Evolutionary conservation across 2,113 vertebrate species (phyloP), one percentile per base, ranked within the genome.

Genomic region (Chroicocephalus ridibundus): DNA sequence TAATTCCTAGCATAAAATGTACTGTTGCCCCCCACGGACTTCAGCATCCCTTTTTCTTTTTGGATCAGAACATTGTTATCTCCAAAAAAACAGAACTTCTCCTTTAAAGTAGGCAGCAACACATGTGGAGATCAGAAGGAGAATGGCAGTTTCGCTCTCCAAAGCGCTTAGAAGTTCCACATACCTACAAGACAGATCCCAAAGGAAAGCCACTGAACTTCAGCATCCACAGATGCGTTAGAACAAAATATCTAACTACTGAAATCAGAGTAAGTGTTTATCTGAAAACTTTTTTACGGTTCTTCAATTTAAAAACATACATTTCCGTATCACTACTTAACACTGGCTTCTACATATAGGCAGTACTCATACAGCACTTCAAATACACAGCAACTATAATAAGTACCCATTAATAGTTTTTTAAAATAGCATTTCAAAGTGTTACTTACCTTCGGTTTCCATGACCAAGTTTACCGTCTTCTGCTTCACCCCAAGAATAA

Each of bases 401-500:
- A 71, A 69, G 16, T 36, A 70, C 7, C 36, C n/a, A 61, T 13
- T 29, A 58, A 49, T 0, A 34, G 10, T 3, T 93, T 42, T 36
- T 9, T 16, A 32, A 19, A 61, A 38, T 24, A 88, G 40, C 18
- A 65, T 65, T 46, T 46, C 24, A 5, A 86, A 76, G 60, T 2
- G 54, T 69, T 87, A 99, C 99, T 83, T 89, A 99, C 99, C 99
- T 99, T 97, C 99, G 97, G 98, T 99, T 99, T 76, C 99, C 99
- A 65, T 99, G 99, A 31, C 99, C 99, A 19, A 99, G 97, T 92
- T 99, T 99, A 29, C 99, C 99, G 61, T 99, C 99, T 97, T 99
- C 99, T 9, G 99, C 99, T 88, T 99, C 99, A 29, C 99, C 99
- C 99, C 99, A 99, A 9, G 99, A 99, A 97, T 99, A 99, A 34